Percentiles rank a stretch among this genome's conserved stretches.
phyloP scores from a whole-genome alignment of 2,888 invertebrate species.

The Meteorus cinctellus region DNA sequence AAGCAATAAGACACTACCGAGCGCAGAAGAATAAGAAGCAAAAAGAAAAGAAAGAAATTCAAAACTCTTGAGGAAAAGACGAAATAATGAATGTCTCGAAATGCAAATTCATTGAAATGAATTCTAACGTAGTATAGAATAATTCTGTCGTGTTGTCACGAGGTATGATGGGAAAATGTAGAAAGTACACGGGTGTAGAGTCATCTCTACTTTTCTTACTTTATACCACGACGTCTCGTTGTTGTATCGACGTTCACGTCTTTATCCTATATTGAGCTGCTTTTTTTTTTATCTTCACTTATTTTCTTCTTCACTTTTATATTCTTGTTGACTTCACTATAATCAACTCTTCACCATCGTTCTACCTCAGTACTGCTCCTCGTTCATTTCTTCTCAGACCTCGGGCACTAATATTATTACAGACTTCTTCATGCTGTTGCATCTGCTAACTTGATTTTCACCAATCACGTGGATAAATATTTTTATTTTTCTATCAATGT shows the following conservation, averaged over 20 bases:
- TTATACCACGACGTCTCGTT: not conserved
- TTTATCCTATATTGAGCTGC: conserved; percentile 30
- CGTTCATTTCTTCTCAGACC: conserved; percentile 46
- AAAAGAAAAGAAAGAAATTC: not conserved
- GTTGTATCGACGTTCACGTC: conserved; percentile 37
- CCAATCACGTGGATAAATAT: conserved; percentile 42
- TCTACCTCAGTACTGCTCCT: not conserved
- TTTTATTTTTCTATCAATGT: not conserved
- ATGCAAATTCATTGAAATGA: conserved; percentile 70
- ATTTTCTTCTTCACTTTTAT: conserved; percentile 34
- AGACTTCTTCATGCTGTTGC: conserved; percentile 23
- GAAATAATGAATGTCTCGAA: conserved; percentile 48
- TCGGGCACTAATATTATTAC: not conserved
- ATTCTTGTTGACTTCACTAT: conserved; percentile 38
- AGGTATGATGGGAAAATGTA: conserved; percentile 44
- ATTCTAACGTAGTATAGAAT: conserved; percentile 57
- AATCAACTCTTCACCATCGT: conserved; percentile 37
- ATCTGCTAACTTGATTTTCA: conserved; percentile 62
- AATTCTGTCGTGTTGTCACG: conserved; percentile 61
- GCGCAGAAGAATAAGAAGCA: not conserved
- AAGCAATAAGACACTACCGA: not conserved
- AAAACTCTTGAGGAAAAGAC: conserved; percentile 5
- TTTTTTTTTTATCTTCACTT: conserved; percentile 38
- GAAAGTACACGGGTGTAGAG: conserved; percentile 29
- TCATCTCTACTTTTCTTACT: conserved; percentile 8